phyloP scores from a whole-genome alignment of 1,140 invertebrate genomes.

The Zaprionus camerounensis region DNA sequence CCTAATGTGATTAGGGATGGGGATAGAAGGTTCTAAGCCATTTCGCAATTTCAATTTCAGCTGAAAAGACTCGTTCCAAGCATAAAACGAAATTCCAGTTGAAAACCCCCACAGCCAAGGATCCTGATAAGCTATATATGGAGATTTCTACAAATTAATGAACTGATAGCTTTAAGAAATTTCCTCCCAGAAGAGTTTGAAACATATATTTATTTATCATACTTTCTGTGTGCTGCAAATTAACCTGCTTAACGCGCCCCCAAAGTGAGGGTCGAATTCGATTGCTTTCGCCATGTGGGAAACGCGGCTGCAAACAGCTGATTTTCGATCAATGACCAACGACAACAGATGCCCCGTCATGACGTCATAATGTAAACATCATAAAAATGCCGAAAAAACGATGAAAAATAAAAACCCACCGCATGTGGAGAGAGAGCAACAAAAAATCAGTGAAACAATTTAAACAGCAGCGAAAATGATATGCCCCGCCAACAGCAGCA shows the following conservation, averaged over 20 bases:
- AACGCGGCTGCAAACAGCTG: slow-evolving; percentile 63
- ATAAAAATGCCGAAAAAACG: slow-evolving; percentile 72
- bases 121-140: background rate
- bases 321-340: slow-evolving; percentile 59
- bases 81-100: background rate
- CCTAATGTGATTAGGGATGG: background rate
- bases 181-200: background rate
- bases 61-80: background rate
- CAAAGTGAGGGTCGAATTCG: no score
- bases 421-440: slow-evolving; percentile 2
- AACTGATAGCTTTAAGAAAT: background rate
- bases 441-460: slow-evolving; percentile 43
- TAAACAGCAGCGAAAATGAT: slow-evolving; percentile 69
- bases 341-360: slow-evolving; percentile 45
- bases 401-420: slow-evolving; percentile 21
- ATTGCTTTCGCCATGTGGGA: no score
- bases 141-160: background rate
- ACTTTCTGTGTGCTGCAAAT: background rate
- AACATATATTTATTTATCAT: no score
- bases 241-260: background rate
- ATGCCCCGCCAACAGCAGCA: slow-evolving; percentile 64
- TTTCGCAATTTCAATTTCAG: slow-evolving; percentile 26
- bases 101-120: background rate
- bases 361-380: slow-evolving; percentile 82
- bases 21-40: slow-evolving; percentile 10